Conservation (phyloP, 2,797 vertebrate species). For the Phrynocephalus vlangalii region DNA sequence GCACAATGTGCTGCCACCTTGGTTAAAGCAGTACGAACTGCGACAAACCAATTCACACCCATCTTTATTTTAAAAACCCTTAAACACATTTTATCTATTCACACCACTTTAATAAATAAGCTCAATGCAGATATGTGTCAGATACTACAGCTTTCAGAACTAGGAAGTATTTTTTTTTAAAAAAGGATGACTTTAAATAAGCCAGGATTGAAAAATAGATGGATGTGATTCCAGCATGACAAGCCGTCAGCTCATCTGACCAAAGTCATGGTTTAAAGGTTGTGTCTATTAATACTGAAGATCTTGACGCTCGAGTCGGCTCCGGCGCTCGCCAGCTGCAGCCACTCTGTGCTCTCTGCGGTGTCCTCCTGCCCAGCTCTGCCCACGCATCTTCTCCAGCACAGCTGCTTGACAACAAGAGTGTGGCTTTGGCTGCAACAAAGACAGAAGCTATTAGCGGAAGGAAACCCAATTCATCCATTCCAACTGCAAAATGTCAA, state of each 20-base stretch:
- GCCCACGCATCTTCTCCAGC: slow-evolving; percentile 87
- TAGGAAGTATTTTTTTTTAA: slow-evolving; percentile 8
- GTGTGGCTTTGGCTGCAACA: slow-evolving; percentile 89
- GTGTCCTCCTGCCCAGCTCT: slow-evolving; percentile 75
- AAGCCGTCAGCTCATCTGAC: slow-evolving; percentile 13
- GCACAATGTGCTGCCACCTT: too few relatives aligned
- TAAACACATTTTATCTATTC: not conserved
- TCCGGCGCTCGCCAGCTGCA: slow-evolving; percentile 92
- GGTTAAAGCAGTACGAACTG: too few relatives aligned
- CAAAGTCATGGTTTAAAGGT: slow-evolving; percentile 75
- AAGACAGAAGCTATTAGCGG: slow-evolving; percentile 51
- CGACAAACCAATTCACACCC: too few relatives aligned
- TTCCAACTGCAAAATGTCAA: slow-evolving; percentile 65
- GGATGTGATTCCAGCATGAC: not conserved
- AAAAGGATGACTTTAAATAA: not conserved
- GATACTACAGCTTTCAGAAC: slow-evolving; percentile 19
- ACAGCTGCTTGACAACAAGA: slow-evolving; percentile 88
- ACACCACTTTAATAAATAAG: slow-evolving; percentile 61
- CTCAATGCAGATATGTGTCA: slow-evolving; percentile 3
- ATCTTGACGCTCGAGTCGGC: slow-evolving; percentile 93
- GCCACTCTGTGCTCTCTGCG: slow-evolving; percentile 80
- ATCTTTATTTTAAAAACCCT: not conserved
- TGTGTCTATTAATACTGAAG: slow-evolving; percentile 86
- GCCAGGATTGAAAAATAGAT: slow-evolving; percentile 17
- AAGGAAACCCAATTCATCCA: slow-evolving; percentile 55